Evolutionary conservation across 30 jellyfish, hydroid and myxozoan species (phyloP).

Genomic region (Clytia hemisphaerica): DNA sequence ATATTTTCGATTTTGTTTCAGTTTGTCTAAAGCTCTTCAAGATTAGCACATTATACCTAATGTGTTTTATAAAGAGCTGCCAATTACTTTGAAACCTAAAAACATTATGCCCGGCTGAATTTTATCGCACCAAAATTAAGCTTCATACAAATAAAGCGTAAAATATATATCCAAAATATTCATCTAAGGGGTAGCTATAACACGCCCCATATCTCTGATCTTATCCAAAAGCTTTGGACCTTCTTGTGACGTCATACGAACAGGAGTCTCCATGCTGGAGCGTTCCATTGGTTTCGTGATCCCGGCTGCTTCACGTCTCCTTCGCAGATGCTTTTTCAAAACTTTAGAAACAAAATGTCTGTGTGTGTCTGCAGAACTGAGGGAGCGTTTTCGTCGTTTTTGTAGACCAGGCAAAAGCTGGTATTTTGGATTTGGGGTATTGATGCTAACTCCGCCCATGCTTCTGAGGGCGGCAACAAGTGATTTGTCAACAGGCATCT

Average conservation of each 20-base stretch:
- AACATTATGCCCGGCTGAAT: no score
- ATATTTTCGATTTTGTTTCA: no score
- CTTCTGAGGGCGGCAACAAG: slow-evolving; percentile 30
- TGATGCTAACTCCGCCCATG: slow-evolving; percentile 2
- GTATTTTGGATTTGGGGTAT: background rate
- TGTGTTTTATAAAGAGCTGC: no score
- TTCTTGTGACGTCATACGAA: slow-evolving; percentile 35
- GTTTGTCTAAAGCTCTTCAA: no score
- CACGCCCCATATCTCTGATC: slow-evolving; percentile 88
- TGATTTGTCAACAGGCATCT: slow-evolving; percentile 32
- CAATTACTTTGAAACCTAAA: no score
- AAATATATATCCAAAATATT: background rate
- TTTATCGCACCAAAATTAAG: no score
- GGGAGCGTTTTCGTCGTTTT: slow-evolving; percentile 10
- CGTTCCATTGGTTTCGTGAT: slow-evolving; percentile 77
- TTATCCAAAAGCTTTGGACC: slow-evolving; percentile 93
- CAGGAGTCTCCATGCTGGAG: slow-evolving; percentile 66
- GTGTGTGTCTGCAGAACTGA: background rate
- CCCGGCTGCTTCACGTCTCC: slow-evolving; percentile 51
- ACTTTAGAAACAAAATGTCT: background rate
- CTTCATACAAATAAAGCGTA: no score
- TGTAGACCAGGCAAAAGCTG: slow-evolving; percentile 6
- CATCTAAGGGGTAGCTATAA: slow-evolving; percentile 75
- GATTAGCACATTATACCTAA: no score
- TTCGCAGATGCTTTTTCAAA: slow-evolving; percentile 9